phyloP scores from a whole-genome alignment of 2,797 vertebrate genomes.

The Oryzias sinensis region DNA sequence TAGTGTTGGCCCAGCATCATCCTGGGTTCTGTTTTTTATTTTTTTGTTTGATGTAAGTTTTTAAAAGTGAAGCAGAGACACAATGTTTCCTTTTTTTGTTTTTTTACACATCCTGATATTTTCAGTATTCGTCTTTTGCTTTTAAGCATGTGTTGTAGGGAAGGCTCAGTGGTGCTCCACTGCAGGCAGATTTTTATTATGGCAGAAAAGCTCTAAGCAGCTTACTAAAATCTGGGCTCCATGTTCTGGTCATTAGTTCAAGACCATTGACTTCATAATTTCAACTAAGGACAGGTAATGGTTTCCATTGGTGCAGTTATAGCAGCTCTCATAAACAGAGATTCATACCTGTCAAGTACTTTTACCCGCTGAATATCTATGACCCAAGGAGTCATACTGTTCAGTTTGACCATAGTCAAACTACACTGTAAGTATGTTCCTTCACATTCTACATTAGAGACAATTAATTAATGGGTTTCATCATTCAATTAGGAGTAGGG shows the following conservation, averaged over 20 bases:
- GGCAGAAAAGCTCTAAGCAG: slow-evolving; percentile 39
- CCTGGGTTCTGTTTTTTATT: no score
- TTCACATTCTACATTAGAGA: no score
- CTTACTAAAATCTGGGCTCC: slow-evolving; percentile 55
- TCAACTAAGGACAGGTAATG: slow-evolving; percentile 79
- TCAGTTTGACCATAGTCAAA: slow-evolving; percentile 16
- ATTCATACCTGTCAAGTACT: slow-evolving; percentile 66
- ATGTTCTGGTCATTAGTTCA: slow-evolving; percentile 77
- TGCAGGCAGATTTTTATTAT: slow-evolving; percentile 28
- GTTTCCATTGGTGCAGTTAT: slow-evolving; percentile 71
- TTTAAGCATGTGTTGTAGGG: slow-evolving; percentile 15
- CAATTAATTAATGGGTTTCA: no score
- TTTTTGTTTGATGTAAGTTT: no score
- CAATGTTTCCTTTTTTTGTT: background rate
- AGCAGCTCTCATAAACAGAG: slow-evolving; percentile 61
- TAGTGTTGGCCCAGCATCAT: no score
- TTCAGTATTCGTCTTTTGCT: slow-evolving; percentile 21
- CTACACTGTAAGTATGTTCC: no score
- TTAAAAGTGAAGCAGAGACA: no score
- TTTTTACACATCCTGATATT: slow-evolving; percentile 22
- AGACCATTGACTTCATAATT: slow-evolving; percentile 77
- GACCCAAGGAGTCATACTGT: slow-evolving; percentile 42
- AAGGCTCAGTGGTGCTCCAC: slow-evolving; percentile 39
- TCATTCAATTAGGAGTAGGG: no score
- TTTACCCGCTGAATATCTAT: slow-evolving; percentile 50